Evolutionary conservation across 2,888 invertebrate species (phyloP).

Genomic region (Campoplex nolae): DNA sequence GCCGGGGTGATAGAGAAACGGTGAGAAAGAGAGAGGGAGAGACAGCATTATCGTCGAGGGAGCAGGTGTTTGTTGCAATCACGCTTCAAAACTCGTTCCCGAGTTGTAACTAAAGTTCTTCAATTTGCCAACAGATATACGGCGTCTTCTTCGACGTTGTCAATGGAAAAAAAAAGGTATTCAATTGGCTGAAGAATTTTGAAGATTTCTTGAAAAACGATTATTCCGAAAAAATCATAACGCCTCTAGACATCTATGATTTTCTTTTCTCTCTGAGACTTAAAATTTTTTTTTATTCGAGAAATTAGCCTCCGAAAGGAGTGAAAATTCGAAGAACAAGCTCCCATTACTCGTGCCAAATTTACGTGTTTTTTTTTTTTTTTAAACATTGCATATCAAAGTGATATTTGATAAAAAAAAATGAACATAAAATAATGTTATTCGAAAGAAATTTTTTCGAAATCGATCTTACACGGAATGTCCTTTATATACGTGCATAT

Average conservation of each 20-base stretch:
- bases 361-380: not conserved
- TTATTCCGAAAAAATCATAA: not conserved
- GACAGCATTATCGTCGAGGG: conserved; percentile 28
- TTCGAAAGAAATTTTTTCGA: not conserved
- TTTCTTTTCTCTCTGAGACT: too few species aligned
- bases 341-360: too few species aligned
- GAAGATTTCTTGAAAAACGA: not conserved
- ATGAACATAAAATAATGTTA: too few species aligned
- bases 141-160: not conserved
- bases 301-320: not conserved
- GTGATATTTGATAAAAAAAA: not conserved
- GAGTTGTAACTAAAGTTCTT: conserved; percentile 22
- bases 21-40: conserved; percentile 8
- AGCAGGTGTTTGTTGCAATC: conserved; percentile 29
- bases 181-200: not conserved
- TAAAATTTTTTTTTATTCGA: not conserved
- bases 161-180: not conserved
- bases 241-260: too few species aligned
- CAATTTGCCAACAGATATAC: not conserved
- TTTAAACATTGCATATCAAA: not conserved
- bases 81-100: conserved; percentile 14
- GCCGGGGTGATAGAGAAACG: not conserved
- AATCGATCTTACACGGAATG: not conserved
- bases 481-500: not conserved
- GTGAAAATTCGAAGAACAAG: not conserved